Conservation (phyloP, 2,797 vertebrate species). For the Gambusia yucatana region DNA sequence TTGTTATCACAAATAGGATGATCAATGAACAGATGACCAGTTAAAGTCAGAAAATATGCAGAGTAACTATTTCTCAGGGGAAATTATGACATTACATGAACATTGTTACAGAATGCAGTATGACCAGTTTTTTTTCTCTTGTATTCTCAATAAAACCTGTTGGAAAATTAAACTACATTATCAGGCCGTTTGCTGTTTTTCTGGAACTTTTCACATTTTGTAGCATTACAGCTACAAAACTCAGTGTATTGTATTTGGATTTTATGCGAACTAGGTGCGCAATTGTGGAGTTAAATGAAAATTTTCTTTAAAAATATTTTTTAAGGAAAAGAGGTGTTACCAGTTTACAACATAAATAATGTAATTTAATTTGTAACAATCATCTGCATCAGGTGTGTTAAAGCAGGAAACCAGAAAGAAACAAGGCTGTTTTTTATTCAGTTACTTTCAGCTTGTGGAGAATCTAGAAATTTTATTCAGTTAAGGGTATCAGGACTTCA, state of each 20-base stretch:
- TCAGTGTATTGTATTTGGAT: neutral
- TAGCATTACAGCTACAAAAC: neutral
- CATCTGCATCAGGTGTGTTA: too few relatives aligned
- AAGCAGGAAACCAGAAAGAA: too few relatives aligned
- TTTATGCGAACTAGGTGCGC: neutral
- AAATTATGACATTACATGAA: neutral
- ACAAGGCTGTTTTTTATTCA: too few relatives aligned
- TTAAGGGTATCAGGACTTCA: neutral
- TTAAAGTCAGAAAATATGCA: neutral
- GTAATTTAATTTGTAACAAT: too few relatives aligned
- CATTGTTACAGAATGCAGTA: neutral
- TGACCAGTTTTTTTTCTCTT: neutral
- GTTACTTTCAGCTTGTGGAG: neutral
- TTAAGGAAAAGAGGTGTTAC: too few relatives aligned
- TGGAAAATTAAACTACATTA: neutral
- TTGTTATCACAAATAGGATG: neutral
- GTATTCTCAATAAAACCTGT: neutral
- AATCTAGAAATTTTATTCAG: neutral
- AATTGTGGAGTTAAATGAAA: neutral
- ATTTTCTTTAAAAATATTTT: too few relatives aligned
- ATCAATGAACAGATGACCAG: neutral
- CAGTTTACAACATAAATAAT: too few relatives aligned
- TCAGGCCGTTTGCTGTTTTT: neutral
- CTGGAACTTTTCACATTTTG: neutral
- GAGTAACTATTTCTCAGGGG: neutral